phyloP scores from a whole-genome alignment of 1,140 invertebrate species.

The Anagrus nilaparvatae region DNA sequence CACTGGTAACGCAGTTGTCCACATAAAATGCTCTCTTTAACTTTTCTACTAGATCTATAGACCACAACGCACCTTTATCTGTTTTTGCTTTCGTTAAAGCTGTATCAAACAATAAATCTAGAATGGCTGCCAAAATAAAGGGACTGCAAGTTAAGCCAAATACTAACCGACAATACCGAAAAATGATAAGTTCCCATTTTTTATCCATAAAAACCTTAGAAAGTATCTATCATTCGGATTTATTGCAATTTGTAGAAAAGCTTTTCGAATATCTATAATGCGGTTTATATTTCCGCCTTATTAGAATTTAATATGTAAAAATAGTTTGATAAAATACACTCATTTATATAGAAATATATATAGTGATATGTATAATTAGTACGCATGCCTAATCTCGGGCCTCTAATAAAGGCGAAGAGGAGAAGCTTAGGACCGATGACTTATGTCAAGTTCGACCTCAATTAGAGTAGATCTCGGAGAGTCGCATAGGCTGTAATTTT shows the following conservation, averaged over 20 bases:
- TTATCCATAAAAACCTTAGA: constrained; percentile 31
- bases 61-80: not conserved
- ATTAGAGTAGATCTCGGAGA: no score
- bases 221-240: constrained; percentile 24
- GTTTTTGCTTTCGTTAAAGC: not conserved
- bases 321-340: no score
- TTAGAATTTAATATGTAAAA: no score
- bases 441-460: no score
- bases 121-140: constrained; percentile 27
- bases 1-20: constrained; percentile 17
- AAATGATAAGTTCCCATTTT: constrained; percentile 13
- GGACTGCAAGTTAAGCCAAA: constrained; percentile 26
- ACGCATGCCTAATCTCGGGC: no score
- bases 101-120: constrained; percentile 17
- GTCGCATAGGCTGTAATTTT: no score
- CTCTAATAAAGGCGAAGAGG: no score
- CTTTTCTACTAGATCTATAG: not conserved
- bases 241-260: constrained; percentile 35
- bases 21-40: constrained; percentile 16
- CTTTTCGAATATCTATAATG: constrained; percentile 38
- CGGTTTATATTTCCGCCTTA: no score
- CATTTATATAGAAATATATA: no score
- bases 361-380: no score
- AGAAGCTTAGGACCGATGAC: no score
- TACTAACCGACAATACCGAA: constrained; percentile 24